phyloP scores from a whole-genome alignment of 2,888 invertebrate genomes.

The Bibio marci region DNA sequence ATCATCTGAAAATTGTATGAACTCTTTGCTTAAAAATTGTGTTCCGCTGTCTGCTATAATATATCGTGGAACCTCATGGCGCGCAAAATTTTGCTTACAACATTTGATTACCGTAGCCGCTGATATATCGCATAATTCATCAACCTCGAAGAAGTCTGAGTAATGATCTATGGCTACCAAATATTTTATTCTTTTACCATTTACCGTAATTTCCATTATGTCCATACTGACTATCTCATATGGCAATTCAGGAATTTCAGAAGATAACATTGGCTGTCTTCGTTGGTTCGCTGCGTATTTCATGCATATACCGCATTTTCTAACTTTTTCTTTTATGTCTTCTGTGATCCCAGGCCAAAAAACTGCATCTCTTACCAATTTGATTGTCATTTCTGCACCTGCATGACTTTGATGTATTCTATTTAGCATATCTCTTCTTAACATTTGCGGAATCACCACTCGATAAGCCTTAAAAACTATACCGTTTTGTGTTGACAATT shows the following conservation, averaged over 20 bases:
- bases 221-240: too few relatives aligned
- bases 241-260: too few relatives aligned
- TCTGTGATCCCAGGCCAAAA: slow-evolving; percentile 10
- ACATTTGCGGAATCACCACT: neutral
- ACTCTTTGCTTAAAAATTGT: neutral
- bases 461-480: neutral
- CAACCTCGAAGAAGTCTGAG: neutral
- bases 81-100: neutral
- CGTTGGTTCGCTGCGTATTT: too few relatives aligned
- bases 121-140: neutral
- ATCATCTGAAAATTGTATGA: neutral
- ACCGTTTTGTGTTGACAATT: neutral
- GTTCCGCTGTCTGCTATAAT: neutral
- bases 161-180: too few relatives aligned
- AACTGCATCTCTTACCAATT: slow-evolving; percentile 9
- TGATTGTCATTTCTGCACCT: slow-evolving; percentile 6
- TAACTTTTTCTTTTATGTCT: slow-evolving; percentile 5
- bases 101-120: neutral
- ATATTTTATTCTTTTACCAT: too few relatives aligned
- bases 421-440: neutral
- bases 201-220: too few relatives aligned
- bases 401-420: neutral
- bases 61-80: neutral
- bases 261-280: too few relatives aligned
- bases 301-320: too few relatives aligned